Evolutionary conservation across 2,797 vertebrate genomes (phyloP).

Genomic region (Meriones psammophilus): DNA sequence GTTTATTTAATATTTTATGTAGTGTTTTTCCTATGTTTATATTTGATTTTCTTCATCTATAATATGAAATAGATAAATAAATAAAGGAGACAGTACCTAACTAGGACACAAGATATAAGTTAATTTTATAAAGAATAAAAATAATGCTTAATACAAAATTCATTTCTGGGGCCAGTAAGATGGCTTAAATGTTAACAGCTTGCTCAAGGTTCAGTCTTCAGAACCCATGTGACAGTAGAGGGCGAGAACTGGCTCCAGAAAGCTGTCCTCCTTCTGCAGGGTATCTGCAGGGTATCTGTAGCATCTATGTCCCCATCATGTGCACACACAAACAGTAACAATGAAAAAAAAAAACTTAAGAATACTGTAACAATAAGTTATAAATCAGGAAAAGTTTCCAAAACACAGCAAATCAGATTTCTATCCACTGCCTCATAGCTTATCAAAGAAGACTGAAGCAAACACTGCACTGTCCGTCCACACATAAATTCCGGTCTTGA

Average conservation of each 20-base stretch:
- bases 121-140: not conserved
- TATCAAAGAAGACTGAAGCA: not conserved
- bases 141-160: not conserved
- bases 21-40: not conserved
- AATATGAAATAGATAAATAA: too few species aligned
- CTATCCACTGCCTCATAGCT: not conserved
- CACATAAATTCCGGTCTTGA: not conserved
- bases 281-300: too few species aligned
- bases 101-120: not conserved
- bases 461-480: not conserved
- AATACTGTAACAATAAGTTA: not conserved
- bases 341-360: not conserved
- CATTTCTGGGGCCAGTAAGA: not conserved
- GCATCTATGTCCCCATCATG: too few species aligned
- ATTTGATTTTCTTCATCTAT: not conserved
- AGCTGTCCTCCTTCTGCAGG: not conserved
- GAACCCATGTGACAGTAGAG: not conserved
- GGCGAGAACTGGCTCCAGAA: not conserved
- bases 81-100: too few species aligned
- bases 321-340: not conserved
- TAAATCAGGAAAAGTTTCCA: not conserved
- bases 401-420: not conserved
- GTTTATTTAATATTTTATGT: not conserved
- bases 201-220: not conserved
- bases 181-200: not conserved